These are phyloP conservation scores for Caenorhabditis macrosperma DNA, from an alignment of 2,888 invertebrate genomes.

Conservation along the genomic window DNA sequence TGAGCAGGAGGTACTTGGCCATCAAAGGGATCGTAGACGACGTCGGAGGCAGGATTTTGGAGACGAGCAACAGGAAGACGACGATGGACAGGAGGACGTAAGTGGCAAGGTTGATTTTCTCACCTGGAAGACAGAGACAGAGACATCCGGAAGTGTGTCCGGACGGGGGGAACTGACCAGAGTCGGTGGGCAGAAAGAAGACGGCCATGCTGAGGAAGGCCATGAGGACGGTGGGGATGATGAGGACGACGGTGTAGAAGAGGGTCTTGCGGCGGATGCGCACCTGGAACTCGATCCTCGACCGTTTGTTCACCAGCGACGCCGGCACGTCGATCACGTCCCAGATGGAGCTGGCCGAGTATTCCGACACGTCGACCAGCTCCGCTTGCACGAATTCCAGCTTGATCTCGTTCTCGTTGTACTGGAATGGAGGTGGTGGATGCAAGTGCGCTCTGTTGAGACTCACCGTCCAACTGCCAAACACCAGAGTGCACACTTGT, in stretches of 20 bases:
- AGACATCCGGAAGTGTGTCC: no score
- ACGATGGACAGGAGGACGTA: constrained; percentile 99
- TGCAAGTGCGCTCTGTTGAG: no score
- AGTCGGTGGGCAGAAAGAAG: constrained; percentile 97
- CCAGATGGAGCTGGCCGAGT: constrained; percentile 99
- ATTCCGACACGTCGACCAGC: constrained; percentile 94
- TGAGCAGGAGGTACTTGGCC: constrained; percentile 96
- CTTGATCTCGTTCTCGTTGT: constrained; percentile 96
- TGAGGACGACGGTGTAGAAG: constrained; percentile 99
- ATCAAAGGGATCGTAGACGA: constrained; percentile 97
- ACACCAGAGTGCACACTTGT: constrained; percentile 77
- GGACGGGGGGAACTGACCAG: no score
- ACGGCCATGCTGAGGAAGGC: constrained; percentile 93
- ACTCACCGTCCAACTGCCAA: constrained; percentile 78
- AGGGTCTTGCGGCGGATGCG: constrained; percentile 90
- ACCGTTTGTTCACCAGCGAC: constrained; percentile 81
- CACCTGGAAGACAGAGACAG: no score
- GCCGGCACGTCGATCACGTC: constrained; percentile 89
- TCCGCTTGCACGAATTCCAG: constrained; percentile 95
- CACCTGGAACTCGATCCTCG: constrained; percentile 78
- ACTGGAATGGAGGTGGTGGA: no score
- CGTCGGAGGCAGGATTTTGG: constrained; percentile 98
- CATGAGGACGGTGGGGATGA: constrained; percentile 97
- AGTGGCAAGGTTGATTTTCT: constrained; percentile 91
- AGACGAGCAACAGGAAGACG: constrained; percentile 97